Evolutionary conservation across 2,888 invertebrate species (phyloP), one percentile per base, ranked within the genome.

Genomic region (Sepioteuthis lessoniana): DNA sequence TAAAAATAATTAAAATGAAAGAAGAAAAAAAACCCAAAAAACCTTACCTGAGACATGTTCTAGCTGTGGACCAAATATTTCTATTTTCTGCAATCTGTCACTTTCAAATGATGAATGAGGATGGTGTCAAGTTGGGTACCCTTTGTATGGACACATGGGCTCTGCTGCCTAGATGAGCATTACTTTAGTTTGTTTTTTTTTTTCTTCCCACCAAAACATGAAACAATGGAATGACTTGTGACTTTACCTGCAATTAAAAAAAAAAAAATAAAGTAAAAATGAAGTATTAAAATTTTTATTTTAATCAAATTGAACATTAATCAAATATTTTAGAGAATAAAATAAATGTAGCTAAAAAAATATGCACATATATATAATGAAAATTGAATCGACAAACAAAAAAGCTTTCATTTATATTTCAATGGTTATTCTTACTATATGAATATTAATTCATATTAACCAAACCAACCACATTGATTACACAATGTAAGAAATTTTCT

Each of bases 61-160:
- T 76, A n/a, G 76, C 76, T 76, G n/a, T 76, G 76, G n/a, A 76
- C 76, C 76, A 76, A 76, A 76, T 76, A 76, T 76, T 76, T n/a
- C 76, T 76, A n/a, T 76, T 76, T 76, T 76, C 76, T 76, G 76
- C n/a, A 76, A 76, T 76, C 76, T 76, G 76, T 76, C 76, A 76
- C 76, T 76, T 76, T 76, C n/a, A 76, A 76, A 76, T 76, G n/a
- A 76, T 76, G n/a, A n/a, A 76, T 76, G 76, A 76, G 76, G n/a
- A 76, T n/a, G n/a, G n/a, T n/a, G 76, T 76, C 76, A 76, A 76
- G n/a, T 76, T n/a, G 76, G 76, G n/a, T 76, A n/a, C 3, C 76
- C 76, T 76, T n/a, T 76, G 76, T 76, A 76, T 8, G 19, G 76
- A 76, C 76, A n/a, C 76, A 76, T n/a, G 0, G 76, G 60, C 31